Percentiles rank a stretch among this genome's conserved stretches.
Conservation (phyloP, 2,797 vertebrate genomes). For the Hypotaenidia okinawae region DNA sequence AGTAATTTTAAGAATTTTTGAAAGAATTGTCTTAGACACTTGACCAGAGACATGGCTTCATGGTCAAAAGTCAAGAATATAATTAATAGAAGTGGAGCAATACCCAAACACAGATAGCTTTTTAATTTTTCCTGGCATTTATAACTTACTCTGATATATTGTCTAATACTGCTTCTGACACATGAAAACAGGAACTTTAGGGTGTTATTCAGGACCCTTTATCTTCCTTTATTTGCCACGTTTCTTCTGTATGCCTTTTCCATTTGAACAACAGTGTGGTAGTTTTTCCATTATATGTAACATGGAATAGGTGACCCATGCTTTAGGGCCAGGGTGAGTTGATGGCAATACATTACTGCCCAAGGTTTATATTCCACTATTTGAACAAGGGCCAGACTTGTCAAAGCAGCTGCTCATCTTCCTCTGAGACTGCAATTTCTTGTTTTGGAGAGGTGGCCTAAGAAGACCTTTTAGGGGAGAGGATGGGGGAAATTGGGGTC, state of each 20-base stretch:
- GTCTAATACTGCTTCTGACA: not conserved
- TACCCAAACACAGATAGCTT: not conserved
- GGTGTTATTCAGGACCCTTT: not conserved
- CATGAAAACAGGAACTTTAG: not conserved
- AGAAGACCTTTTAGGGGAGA: not conserved
- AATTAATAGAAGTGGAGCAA: not conserved
- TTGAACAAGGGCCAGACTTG: constrained; percentile 45
- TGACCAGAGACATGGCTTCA: not conserved
- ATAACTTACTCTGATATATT: not conserved
- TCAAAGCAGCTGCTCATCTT: constrained; percentile 28
- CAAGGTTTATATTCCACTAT: not conserved
- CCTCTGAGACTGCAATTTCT: not conserved
- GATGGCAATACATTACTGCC: constrained; percentile 11
- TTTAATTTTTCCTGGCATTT: constrained; percentile 14
- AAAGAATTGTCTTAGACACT: not conserved
- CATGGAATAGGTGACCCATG: not conserved
- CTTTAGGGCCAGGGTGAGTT: not conserved
- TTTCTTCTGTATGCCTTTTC: not conserved
- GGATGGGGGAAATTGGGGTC: not conserved
- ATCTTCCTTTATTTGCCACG: not conserved
- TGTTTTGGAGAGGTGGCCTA: not conserved
- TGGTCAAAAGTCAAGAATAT: not conserved
- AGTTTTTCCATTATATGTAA: not conserved
- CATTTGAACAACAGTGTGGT: fast-evolving
- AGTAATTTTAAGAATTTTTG: not conserved